These are phyloP conservation scores for Urocitellus parryii DNA, from an alignment of 2,113 vertebrate genomes.

Conservation along the genomic window DNA sequence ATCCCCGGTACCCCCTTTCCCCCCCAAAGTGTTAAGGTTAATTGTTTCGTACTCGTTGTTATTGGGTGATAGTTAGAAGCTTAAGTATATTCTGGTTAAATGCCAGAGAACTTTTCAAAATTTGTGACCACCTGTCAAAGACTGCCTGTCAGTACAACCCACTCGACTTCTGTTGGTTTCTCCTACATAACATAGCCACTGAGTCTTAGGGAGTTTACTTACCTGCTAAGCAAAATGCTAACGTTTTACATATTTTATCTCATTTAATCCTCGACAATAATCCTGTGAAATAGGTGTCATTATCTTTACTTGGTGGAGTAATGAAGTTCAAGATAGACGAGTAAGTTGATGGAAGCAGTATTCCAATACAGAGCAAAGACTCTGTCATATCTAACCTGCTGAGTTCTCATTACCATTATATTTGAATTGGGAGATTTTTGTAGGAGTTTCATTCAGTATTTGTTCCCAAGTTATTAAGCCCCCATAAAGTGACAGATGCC, in stretches of 20 bases:
- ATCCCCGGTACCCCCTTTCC: no score
- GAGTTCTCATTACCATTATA: neutral
- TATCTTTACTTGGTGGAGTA: neutral
- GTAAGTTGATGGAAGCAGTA: slow-evolving; percentile 17
- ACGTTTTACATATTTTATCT: neutral
- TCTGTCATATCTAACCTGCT: neutral
- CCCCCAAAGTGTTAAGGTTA: neutral
- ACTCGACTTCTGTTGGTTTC: neutral
- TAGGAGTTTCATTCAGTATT: neutral
- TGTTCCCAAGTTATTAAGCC: neutral
- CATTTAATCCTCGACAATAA: neutral
- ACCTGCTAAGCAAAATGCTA: neutral
- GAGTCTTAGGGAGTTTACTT: neutral
- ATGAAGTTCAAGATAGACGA: neutral
- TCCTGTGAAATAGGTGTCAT: neutral
- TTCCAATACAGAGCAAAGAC: neutral
- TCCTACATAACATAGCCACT: neutral
- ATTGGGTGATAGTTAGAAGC: neutral
- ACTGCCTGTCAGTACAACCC: neutral
- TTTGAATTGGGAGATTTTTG: neutral
- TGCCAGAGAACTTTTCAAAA: neutral
- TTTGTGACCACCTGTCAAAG: neutral
- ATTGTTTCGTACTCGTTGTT: neutral
- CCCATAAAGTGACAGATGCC: neutral
- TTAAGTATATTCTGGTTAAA: neutral